Percentiles rank a stretch among this genome's conserved stretches.
Conservation (phyloP, 2,797 vertebrate species). For the Acrocephalus scirpaceus region DNA sequence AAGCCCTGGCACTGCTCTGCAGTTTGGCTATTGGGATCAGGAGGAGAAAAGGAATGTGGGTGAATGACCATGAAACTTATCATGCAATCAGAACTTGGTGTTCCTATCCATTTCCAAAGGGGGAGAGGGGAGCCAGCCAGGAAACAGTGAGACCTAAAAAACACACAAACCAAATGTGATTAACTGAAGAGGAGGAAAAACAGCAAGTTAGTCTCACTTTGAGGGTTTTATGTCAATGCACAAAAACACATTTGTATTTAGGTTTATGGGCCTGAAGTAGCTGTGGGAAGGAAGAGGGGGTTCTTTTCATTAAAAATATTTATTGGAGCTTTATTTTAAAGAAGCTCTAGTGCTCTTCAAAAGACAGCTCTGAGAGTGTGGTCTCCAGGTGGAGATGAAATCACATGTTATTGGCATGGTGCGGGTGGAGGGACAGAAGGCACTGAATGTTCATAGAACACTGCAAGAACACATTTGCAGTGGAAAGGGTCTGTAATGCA, state of each 20-base stretch:
- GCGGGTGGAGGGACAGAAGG: background rate
- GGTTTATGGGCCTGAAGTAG: background rate
- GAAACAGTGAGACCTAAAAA: background rate
- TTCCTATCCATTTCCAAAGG: background rate
- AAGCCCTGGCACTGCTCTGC: background rate
- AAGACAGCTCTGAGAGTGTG: background rate
- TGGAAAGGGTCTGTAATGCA: background rate
- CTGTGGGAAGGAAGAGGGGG: background rate
- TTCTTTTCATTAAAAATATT: background rate
- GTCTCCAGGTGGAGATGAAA: background rate
- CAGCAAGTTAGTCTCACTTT: background rate
- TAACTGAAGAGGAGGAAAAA: background rate
- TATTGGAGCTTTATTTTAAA: background rate
- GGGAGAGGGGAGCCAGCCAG: background rate
- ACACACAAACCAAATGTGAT: background rate
- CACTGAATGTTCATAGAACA: background rate
- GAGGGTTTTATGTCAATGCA: background rate
- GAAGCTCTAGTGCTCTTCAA: background rate
- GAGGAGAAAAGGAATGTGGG: background rate
- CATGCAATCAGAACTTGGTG: background rate
- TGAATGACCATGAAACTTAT: slow-evolving; percentile 12
- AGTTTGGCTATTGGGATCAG: background rate
- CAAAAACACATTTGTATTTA: background rate
- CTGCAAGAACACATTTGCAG: background rate
- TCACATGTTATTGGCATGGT: background rate